Percentiles rank a stretch among this genome's conserved stretches.
Evolutionary conservation across 2,797 vertebrate species (phyloP).

Genomic region (Liasis olivaceus): DNA sequence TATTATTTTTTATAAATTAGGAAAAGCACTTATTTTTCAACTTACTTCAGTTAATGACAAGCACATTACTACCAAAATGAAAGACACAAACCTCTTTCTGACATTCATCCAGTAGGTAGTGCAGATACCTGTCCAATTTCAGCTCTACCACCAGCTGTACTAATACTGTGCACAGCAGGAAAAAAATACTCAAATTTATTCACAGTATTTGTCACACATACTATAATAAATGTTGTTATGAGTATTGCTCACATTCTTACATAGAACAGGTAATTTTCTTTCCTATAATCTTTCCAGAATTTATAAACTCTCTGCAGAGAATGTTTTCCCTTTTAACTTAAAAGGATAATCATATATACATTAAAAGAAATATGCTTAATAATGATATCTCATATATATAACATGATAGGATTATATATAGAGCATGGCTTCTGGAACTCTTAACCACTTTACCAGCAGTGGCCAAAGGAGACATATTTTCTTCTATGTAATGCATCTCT

Average conservation of each 20-base stretch:
- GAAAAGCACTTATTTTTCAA: not conserved
- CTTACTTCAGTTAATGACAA: not conserved
- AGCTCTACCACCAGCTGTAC: constrained; percentile 83
- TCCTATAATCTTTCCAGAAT: not conserved
- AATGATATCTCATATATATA: not conserved
- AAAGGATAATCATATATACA: not conserved
- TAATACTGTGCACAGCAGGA: constrained; percentile 79
- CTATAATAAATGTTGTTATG: not conserved
- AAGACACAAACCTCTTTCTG: constrained; percentile 84
- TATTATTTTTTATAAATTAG: not conserved
- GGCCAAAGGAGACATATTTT: not conserved
- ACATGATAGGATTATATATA: not conserved
- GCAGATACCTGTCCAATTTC: constrained; percentile 78
- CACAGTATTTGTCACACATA: constrained; percentile 26
- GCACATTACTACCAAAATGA: not conserved
- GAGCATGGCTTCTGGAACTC: not conserved
- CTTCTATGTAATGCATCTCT: not conserved
- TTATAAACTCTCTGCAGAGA: constrained; percentile 3
- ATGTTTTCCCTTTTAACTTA: not conserved
- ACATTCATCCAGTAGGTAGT: constrained; percentile 82
- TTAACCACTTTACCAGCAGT: not conserved
- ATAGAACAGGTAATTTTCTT: not conserved
- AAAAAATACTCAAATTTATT: constrained; percentile 11
- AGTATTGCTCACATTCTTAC: constrained; percentile 25
- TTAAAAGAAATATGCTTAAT: constrained; percentile 2